A percentile compares a stretch with the other conserved stretches of the same genome.
Conservation (phyloP, 2,888 invertebrate genomes). For the Tetanocera ferruginea region DNA sequence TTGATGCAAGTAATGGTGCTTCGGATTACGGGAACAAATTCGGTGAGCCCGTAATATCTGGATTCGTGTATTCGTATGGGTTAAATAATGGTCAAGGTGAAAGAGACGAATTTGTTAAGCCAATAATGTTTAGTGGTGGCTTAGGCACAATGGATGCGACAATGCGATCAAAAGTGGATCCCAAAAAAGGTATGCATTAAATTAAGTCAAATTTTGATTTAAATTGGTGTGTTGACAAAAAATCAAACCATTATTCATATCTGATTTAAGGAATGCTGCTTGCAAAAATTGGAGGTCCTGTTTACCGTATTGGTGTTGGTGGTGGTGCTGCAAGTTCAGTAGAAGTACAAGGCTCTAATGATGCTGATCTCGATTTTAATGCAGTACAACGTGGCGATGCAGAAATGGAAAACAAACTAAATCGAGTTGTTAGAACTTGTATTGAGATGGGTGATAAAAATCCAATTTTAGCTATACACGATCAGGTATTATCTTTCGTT, state of each 20-base stretch:
- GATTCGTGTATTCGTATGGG: constrained; percentile 94
- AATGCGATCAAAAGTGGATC: constrained; percentile 83
- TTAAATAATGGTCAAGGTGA: constrained; percentile 76
- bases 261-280: constrained; percentile 82
- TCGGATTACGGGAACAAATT: constrained; percentile 99
- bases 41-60: constrained; percentile 93
- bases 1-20: constrained; percentile 97
- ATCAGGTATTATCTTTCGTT: constrained; percentile 74
- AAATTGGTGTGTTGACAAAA: neutral
- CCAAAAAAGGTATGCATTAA: constrained; percentile 76
- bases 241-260: neutral
- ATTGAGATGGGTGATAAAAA: constrained; percentile 85
- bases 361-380: constrained; percentile 90
- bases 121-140: constrained; percentile 99
- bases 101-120: constrained; percentile 95
- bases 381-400: constrained; percentile 95
- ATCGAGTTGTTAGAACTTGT: constrained; percentile 93
- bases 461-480: constrained; percentile 95
- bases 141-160: constrained; percentile 89
- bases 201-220: neutral
- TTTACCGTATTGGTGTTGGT: constrained; percentile 97
- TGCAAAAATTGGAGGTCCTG: constrained; percentile 96
- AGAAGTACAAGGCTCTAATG: constrained; percentile 91
- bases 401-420: constrained; percentile 98
- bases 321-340: constrained; percentile 99